Evolutionary conservation across 2,888 invertebrate species (phyloP), one percentile per base, ranked within the genome.

Genomic region (Trachelus troglodyta): DNA sequence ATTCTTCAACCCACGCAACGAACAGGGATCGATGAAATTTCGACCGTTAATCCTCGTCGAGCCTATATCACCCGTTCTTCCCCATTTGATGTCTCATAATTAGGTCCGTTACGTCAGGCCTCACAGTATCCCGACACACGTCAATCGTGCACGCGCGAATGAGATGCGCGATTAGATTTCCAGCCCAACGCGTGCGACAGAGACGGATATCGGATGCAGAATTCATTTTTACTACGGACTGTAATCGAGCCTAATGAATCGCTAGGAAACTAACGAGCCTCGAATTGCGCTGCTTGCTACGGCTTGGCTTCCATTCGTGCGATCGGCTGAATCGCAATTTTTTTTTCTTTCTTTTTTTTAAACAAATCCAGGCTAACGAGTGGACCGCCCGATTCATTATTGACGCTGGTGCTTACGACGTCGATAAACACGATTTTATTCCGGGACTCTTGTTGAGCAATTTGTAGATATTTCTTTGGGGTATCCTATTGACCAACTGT

Each of bases 181-280:
- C 68, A 6, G 33, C 33, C 75, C 77, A 73, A 76, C 81, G n/a
- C 34, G 81, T 73, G 80, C 78, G 75, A 69, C 69, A 34, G 69
- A n/a, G 56, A 37, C 12, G 12, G 34, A 37, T 30, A 69, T 35
- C 35, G 12, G 15, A 6, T 6, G 6, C 40, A 23, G 56, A 9
- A 56, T 2, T 56, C 23, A 56, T 23, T 56, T 56, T 56, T 35
- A 12, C 56, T 23, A 56, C 9, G 56, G 23, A 23, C 56, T 15
- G 23, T 23, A 56, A 56, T 56, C 56, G 9, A 56, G 56, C 56
- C 56, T 56, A 56, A 56, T 6, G 56, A 56, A 56, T 56, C 56
- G 56, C 23, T 56, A 23, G 23, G 23, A 56, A 56, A 56, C 56
- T 56, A 56, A 56, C 56, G 56, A 56, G 56, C 56, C 56, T 56